phyloP scores from a whole-genome alignment of 2,888 invertebrate genomes.

The Caradrina clavipalpis region DNA sequence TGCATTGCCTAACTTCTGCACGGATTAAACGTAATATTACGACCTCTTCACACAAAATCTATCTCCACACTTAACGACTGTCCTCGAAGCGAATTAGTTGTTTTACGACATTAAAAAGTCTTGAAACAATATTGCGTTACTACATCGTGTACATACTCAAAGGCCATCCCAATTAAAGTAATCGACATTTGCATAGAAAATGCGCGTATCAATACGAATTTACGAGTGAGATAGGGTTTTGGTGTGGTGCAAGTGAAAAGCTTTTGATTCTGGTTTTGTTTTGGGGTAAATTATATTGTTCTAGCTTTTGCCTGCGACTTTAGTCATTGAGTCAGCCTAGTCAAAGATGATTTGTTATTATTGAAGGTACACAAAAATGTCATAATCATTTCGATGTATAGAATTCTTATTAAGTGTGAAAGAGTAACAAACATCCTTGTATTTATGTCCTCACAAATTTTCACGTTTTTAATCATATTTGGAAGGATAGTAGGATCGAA shows the following conservation, averaged over 20 bases:
- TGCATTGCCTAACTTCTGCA: constrained; percentile 46
- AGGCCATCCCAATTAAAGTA: constrained; percentile 78
- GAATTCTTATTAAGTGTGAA: no score
- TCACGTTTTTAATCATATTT: no score
- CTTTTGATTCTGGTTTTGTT: background rate
- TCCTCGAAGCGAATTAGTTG: constrained; percentile 65
- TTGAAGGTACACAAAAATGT: no score
- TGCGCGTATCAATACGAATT: constrained; percentile 73
- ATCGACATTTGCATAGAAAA: constrained; percentile 80
- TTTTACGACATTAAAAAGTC: constrained; percentile 62
- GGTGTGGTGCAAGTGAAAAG: constrained; percentile 61
- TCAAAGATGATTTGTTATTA: no score
- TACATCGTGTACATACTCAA: constrained; percentile 62
- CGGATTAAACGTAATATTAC: constrained; percentile 50
- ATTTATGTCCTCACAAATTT: no score
- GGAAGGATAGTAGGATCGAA: no score
- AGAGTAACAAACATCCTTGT: no score
- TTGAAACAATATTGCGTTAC: constrained; percentile 65
- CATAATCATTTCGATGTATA: no score
- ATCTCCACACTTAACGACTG: constrained; percentile 52
- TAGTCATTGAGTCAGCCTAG: no score
- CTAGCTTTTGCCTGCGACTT: no score
- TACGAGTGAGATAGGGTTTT: constrained; percentile 61
- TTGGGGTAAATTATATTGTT: background rate
- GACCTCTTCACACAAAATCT: constrained; percentile 62